phyloP scores from a whole-genome alignment of 2,797 vertebrate genomes.

The Loris lydekkerianus region DNA sequence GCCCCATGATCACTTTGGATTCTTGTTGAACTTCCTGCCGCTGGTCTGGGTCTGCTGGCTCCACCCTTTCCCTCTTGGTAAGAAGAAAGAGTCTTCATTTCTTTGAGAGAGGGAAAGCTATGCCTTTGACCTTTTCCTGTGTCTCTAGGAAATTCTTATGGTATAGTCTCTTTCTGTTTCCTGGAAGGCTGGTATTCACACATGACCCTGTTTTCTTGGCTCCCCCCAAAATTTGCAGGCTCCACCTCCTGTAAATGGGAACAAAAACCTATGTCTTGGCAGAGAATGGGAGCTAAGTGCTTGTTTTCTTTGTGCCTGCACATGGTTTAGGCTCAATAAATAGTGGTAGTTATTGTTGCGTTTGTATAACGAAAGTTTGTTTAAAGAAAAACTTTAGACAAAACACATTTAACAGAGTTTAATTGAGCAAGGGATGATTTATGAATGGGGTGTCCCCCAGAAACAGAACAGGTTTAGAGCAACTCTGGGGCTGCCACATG shows the following conservation, averaged over 20 bases:
- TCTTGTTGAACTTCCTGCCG: rapidly evolving
- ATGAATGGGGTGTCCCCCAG: background rate
- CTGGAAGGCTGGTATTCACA: background rate
- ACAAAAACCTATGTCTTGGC: rapidly evolving
- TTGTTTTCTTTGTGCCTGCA: background rate
- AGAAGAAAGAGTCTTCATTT: background rate
- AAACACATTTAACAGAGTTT: background rate
- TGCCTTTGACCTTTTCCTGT: background rate
- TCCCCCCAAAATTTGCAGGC: too few species aligned
- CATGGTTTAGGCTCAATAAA: background rate
- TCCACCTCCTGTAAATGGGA: background rate
- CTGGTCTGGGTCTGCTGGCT: background rate
- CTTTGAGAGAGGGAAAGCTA: background rate
- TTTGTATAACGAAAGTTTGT: too few species aligned
- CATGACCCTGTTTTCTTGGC: rapidly evolving
- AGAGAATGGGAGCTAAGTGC: background rate
- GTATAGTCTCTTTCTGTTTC: background rate
- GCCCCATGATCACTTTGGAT: background rate
- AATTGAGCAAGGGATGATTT: background rate
- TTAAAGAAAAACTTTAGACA: background rate
- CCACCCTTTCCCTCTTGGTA: too few species aligned
- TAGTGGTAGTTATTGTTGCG: too few species aligned
- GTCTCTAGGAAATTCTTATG: background rate
- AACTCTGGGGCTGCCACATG: rapidly evolving
- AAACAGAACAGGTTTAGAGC: background rate